Conservation (phyloP, 2,888 invertebrate genomes). For the Chelonus formosanus region DNA sequence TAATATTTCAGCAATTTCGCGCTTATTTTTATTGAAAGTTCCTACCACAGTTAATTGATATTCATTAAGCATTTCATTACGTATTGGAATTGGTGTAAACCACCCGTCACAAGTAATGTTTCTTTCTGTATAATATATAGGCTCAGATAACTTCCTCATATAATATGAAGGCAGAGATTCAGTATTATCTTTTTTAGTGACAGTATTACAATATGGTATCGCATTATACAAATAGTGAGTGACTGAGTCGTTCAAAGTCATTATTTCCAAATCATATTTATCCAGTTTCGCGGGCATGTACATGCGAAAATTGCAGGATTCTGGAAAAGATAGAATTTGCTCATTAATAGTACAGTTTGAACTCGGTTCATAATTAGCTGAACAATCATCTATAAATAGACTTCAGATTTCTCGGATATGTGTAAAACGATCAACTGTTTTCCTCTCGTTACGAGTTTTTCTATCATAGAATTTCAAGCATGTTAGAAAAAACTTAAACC, state of each 20-base stretch:
- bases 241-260: constrained; percentile 50
- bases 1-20: constrained; percentile 26
- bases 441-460: too few species aligned
- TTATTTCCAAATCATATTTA: constrained; percentile 50
- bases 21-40: constrained; percentile 42
- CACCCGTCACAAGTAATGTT: constrained; percentile 30
- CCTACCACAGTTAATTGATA: constrained; percentile 39
- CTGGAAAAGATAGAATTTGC: too few species aligned
- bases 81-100: constrained; percentile 28
- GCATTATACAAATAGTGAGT: constrained; percentile 53
- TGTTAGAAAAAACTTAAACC: too few species aligned
- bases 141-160: constrained; percentile 25
- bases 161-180: constrained; percentile 26
- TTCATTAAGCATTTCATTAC: constrained; percentile 17
- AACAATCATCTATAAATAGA: too few species aligned
- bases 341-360: too few species aligned
- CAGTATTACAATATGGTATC: constrained; percentile 47
- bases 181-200: neutral
- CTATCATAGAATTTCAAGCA: too few species aligned
- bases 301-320: too few species aligned
- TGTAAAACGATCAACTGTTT: too few species aligned
- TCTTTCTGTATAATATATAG: constrained; percentile 22
- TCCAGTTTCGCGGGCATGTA: too few species aligned
- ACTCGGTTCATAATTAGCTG: too few species aligned
- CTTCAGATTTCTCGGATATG: too few species aligned